phyloP scores from a whole-genome alignment of 2,797 vertebrate genomes.

The Notolepis coatsorum region DNA sequence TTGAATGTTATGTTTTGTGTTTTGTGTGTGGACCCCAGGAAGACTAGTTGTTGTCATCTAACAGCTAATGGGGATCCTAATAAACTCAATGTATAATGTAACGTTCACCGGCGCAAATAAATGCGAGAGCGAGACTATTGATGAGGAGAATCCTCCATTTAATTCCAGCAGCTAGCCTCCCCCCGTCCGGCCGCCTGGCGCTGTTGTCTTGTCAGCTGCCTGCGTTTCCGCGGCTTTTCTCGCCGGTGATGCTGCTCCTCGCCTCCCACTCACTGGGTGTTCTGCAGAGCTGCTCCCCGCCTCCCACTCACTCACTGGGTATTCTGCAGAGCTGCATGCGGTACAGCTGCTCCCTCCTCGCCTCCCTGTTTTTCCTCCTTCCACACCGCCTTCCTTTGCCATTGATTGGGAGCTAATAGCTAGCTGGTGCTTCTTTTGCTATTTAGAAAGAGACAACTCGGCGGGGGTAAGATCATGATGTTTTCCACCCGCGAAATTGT shows the following conservation, averaged over 20 bases:
- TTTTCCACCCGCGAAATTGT: conserved; percentile 8
- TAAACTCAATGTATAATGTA: accelerated
- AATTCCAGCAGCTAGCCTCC: conserved; percentile 1
- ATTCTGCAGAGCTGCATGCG: conserved; percentile 57
- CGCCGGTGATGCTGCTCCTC: conserved; percentile 46
- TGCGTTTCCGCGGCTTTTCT: conserved; percentile 73
- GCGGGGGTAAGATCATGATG: conserved; percentile 36
- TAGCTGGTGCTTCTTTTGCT: conserved; percentile 27
- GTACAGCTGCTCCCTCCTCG: conserved; percentile 38
- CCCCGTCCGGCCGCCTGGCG: neutral
- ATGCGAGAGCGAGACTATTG: neutral
- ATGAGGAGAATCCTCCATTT: neutral
- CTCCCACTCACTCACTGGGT: conserved; percentile 53
- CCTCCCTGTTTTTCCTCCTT: conserved; percentile 27
- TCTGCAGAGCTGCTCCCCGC: conserved; percentile 38
- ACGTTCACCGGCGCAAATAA: neutral
- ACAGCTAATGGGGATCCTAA: no score
- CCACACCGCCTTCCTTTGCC: no score
- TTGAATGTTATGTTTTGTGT: no score
- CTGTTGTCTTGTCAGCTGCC: conserved; percentile 51
- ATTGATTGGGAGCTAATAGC: conserved; percentile 39
- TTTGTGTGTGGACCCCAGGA: no score
- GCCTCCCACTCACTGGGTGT: conserved; percentile 1
- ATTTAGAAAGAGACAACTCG: conserved; percentile 24
- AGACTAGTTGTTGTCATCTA: no score